These are phyloP conservation scores for Ardeotis arabs DNA, from an alignment of 2,113 vertebrate species.

Conservation along the genomic window DNA sequence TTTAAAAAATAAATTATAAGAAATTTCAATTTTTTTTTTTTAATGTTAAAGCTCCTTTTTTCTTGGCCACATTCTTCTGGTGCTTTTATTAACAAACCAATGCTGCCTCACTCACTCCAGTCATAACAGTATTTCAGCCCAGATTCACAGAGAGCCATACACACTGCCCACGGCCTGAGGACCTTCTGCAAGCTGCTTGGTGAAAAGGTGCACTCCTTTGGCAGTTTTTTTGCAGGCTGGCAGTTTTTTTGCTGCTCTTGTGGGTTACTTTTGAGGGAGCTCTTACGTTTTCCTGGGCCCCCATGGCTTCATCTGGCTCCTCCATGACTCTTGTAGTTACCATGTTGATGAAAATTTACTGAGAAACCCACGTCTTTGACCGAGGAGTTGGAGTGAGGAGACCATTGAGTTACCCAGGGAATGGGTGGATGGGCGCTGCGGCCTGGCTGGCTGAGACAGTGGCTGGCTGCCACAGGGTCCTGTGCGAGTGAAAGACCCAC, in stretches of 20 bases:
- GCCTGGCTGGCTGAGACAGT: accelerated
- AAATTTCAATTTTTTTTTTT: not conserved
- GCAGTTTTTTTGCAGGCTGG: not conserved
- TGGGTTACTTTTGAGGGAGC: not conserved
- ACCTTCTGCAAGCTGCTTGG: not conserved
- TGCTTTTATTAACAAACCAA: not conserved
- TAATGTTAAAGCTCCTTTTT: not conserved
- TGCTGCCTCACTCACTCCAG: not conserved
- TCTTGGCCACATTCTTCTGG: not conserved
- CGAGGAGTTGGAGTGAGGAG: accelerated
- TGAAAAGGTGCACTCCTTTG: not conserved
- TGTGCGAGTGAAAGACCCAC: not conserved
- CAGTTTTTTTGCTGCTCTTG: not conserved
- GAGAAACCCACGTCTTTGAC: not conserved
- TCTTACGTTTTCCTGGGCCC: not conserved
- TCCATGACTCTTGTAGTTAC: not conserved
- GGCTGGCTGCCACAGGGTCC: not conserved
- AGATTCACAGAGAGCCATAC: not conserved
- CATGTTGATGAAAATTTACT: not conserved
- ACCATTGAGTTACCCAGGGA: not conserved
- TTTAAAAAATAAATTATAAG: not conserved
- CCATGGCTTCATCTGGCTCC: not conserved
- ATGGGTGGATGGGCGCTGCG: accelerated
- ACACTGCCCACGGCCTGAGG: not conserved
- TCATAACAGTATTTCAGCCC: not conserved